Percentiles rank a stretch among this genome's conserved stretches.
Conservation (phyloP, 2,888 invertebrate species). For the Odontomyia ornata region DNA sequence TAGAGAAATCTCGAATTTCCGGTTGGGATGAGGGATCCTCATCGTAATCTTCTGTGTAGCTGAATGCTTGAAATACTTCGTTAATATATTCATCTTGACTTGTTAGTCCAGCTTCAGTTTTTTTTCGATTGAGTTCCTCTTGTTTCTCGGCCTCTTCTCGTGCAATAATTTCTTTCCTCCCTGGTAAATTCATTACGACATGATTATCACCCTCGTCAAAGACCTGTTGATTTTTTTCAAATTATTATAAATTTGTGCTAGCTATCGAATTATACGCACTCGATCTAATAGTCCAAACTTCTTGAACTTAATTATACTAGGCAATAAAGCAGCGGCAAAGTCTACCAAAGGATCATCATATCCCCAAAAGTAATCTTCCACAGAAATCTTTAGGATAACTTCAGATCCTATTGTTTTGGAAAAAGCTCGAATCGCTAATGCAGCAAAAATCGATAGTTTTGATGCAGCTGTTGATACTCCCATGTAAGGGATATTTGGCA, state of each 20-base stretch:
- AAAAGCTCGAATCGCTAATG: constrained; percentile 70
- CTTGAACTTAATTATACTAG: constrained; percentile 79
- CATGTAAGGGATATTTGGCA: constrained; percentile 79
- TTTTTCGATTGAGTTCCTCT: neutral
- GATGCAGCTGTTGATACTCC: constrained; percentile 60
- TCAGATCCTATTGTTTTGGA: constrained; percentile 68
- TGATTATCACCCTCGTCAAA: constrained; percentile 71
- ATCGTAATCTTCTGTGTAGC: neutral
- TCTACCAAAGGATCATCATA: constrained; percentile 79
- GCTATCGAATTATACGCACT: constrained; percentile 67
- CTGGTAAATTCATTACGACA: constrained; percentile 67
- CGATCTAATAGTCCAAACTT: constrained; percentile 83
- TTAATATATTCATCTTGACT: constrained; percentile 13
- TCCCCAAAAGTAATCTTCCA: constrained; percentile 82
- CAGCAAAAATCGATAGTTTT: constrained; percentile 63
- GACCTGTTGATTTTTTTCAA: constrained; percentile 68
- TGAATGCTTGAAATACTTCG: neutral
- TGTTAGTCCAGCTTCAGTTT: neutral
- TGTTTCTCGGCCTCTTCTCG: neutral
- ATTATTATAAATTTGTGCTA: too few relatives aligned
- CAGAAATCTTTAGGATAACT: constrained; percentile 72
- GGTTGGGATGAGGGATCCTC: constrained; percentile 53
- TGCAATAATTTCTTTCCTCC: constrained; percentile 1
- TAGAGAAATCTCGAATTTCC: constrained; percentile 64
- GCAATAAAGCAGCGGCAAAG: constrained; percentile 75